Evolutionary conservation across 2,797 vertebrate genomes (phyloP).

Genomic region (Halcyon smyrnensis): DNA sequence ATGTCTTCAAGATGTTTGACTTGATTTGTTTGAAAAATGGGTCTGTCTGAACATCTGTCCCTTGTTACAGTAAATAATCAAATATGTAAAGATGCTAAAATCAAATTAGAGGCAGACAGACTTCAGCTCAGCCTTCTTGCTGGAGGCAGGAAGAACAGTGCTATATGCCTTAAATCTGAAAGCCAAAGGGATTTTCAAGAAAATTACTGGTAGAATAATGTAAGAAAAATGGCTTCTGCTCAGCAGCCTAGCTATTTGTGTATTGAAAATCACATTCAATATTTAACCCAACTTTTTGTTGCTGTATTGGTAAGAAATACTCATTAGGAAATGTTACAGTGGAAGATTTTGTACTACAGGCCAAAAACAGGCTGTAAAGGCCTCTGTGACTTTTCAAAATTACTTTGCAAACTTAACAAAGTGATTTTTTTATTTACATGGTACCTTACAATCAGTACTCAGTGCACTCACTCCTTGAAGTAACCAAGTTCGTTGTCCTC

Average conservation of each 20-base stretch:
- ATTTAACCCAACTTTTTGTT: background rate
- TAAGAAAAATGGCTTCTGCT: background rate
- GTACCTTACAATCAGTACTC: background rate
- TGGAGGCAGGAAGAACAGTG: background rate
- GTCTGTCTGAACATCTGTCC: background rate
- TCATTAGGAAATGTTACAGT: background rate
- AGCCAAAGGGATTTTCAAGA: background rate
- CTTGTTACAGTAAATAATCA: slow-evolving; percentile 4
- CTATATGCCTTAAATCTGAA: background rate
- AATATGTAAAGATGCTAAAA: slow-evolving; percentile 8
- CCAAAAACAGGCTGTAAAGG: background rate
- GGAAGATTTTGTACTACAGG: background rate
- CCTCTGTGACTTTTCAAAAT: background rate
- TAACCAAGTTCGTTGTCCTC: background rate
- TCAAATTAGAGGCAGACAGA: background rate
- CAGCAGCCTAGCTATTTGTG: background rate
- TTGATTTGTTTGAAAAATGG: background rate
- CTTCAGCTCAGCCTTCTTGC: background rate
- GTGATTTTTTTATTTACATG: background rate
- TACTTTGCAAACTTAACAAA: background rate
- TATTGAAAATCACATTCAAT: background rate
- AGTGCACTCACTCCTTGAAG: background rate
- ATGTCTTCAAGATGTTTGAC: background rate
- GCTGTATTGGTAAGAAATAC: background rate
- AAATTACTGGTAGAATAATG: background rate